Conservation (phyloP, 2,113 vertebrate genomes). For the Mormyrus lacerda region DNA sequence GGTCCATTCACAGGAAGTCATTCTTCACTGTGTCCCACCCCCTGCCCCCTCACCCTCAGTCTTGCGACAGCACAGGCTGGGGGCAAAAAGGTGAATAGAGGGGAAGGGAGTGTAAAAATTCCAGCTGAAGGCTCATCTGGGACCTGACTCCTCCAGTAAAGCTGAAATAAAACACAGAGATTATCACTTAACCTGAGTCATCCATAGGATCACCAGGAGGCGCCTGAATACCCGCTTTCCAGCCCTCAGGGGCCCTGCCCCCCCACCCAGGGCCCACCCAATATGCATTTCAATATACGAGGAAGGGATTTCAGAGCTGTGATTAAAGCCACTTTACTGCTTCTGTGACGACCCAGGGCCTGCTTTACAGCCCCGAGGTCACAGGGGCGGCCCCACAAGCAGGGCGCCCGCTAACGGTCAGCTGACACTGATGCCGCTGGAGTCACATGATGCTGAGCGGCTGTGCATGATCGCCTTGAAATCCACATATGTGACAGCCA, state of each 20-base stretch:
- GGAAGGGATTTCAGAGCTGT: not conserved
- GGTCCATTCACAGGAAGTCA: slow-evolving; percentile 27
- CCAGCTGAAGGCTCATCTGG: slow-evolving; percentile 44
- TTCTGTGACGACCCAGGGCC: not conserved
- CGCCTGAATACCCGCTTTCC: not conserved
- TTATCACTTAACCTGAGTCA: slow-evolving; percentile 11
- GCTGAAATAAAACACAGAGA: slow-evolving; percentile 44
- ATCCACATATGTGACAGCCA: not conserved
- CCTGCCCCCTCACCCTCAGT: not conserved
- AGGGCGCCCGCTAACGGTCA: not conserved
- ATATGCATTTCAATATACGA: not conserved
- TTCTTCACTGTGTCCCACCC: slow-evolving; percentile 22
- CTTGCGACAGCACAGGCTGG: not conserved
- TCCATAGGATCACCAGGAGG: not conserved
- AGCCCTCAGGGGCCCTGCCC: not conserved
- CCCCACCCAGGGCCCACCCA: not conserved
- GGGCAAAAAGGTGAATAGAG: not conserved
- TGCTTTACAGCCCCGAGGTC: not conserved
- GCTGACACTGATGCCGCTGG: not conserved
- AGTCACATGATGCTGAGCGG: not conserved
- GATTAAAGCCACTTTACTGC: not conserved
- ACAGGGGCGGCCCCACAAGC: not conserved
- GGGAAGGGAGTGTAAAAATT: not conserved
- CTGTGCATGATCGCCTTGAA: not conserved
- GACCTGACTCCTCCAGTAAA: slow-evolving; percentile 58